Percentiles rank a stretch among this genome's conserved stretches.
phyloP scores from a whole-genome alignment of 2,888 invertebrate genomes.

The Cheilosia pagana region DNA sequence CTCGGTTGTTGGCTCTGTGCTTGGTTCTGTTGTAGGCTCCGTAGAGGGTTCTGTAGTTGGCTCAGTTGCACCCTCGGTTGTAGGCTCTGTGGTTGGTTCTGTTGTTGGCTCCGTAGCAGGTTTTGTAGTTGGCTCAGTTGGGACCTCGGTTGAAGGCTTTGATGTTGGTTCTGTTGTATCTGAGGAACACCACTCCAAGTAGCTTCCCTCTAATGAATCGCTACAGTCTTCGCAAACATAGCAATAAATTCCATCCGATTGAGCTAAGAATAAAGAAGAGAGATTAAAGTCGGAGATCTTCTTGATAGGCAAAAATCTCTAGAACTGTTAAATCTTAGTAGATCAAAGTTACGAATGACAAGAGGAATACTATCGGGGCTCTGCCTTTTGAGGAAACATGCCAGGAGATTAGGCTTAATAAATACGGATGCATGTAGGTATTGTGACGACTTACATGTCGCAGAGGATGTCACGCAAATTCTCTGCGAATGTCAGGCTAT shows the following conservation, averaged over 20 bases:
- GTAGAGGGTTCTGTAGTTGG: not conserved
- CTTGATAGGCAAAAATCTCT: too few species aligned
- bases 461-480: too few species aligned
- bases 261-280: not conserved
- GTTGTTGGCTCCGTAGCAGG: not conserved
- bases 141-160: not conserved
- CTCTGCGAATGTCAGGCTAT: too few species aligned
- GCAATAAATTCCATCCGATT: slow-evolving; percentile 23
- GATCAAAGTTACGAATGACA: too few species aligned
- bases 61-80: not conserved
- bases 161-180: not conserved
- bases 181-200: slow-evolving; percentile 4
- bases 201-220: not conserved
- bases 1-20: not conserved
- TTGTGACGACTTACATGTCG: too few species aligned
- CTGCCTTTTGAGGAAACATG: too few species aligned
- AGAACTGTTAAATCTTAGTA: too few species aligned
- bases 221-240: slow-evolving; percentile 30
- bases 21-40: not conserved
- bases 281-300: too few species aligned
- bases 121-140: not conserved
- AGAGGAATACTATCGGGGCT: too few species aligned
- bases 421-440: too few species aligned
- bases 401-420: too few species aligned
- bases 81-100: not conserved